phyloP scores from a whole-genome alignment of 2,113 vertebrate species.

The Megaptera novaeangliae region DNA sequence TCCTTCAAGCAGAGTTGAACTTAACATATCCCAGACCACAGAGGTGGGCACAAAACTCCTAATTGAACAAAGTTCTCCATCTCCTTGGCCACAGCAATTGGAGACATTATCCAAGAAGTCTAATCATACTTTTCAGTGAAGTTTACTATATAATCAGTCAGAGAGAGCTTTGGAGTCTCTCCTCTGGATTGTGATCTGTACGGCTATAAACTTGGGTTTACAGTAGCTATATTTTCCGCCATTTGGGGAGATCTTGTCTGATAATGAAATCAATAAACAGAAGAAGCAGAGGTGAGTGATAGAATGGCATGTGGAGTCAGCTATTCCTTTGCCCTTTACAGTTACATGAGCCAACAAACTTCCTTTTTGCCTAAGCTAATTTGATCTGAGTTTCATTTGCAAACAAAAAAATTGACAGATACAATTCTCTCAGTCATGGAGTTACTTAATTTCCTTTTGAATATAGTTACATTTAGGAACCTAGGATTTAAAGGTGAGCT shows the following conservation, averaged over 20 bases:
- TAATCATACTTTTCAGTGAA: neutral
- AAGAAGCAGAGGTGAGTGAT: neutral
- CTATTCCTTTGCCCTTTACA: neutral
- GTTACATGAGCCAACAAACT: neutral
- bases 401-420: slow-evolving; percentile 9
- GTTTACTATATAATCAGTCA: neutral
- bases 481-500: neutral
- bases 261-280: neutral
- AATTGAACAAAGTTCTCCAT: neutral
- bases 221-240: neutral
- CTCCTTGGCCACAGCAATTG: neutral
- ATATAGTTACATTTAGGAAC: neutral
- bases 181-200: neutral
- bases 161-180: neutral
- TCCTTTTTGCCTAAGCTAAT: neutral
- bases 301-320: neutral
- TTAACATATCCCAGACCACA: neutral
- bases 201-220: neutral
- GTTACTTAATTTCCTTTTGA: slow-evolving; percentile 7
- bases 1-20: neutral
- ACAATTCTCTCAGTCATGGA: neutral
- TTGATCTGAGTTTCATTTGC: slow-evolving; percentile 1
- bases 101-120: neutral
- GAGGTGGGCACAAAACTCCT: neutral
- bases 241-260: neutral